These are phyloP conservation scores for Mantis religiosa DNA, from an alignment of 2,888 invertebrate species.

Conservation along the genomic window DNA sequence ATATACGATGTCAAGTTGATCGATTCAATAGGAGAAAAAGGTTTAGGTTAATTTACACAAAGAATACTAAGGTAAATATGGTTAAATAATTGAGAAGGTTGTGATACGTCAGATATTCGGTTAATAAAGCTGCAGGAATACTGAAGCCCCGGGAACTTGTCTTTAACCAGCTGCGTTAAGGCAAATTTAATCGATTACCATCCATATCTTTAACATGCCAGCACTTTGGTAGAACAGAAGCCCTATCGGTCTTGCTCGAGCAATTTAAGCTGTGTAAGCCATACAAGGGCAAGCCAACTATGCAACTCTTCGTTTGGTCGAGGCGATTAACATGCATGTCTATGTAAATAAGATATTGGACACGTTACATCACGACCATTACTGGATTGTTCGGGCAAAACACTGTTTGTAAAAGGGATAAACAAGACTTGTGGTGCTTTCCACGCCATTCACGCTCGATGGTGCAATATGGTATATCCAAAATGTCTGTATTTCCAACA, in stretches of 20 bases:
- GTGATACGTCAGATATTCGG: too few relatives aligned
- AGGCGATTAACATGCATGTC: conserved; percentile 5
- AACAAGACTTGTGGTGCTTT: background rate
- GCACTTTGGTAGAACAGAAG: conserved; percentile 1
- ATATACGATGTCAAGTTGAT: too few relatives aligned
- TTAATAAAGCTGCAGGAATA: too few relatives aligned
- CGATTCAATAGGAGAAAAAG: too few relatives aligned
- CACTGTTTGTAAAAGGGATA: background rate
- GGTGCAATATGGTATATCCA: too few relatives aligned
- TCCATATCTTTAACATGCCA: background rate
- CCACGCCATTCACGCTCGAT: background rate
- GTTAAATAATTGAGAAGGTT: too few relatives aligned
- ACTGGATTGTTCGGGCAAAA: background rate
- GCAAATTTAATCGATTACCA: conserved; percentile 4
- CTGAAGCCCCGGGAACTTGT: background rate
- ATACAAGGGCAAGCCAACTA: background rate
- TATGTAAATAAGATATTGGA: background rate
- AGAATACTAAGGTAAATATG: too few relatives aligned
- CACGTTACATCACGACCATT: background rate
- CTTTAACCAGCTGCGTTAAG: background rate
- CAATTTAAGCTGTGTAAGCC: background rate
- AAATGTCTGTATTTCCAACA: too few relatives aligned
- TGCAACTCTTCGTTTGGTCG: background rate
- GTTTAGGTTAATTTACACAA: too few relatives aligned
- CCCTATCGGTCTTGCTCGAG: background rate